A percentile compares a stretch with the other conserved stretches of the same genome.
Evolutionary conservation across 2,797 vertebrate genomes (phyloP).

Genomic region (Xiphorhynchus erythropygius): DNA sequence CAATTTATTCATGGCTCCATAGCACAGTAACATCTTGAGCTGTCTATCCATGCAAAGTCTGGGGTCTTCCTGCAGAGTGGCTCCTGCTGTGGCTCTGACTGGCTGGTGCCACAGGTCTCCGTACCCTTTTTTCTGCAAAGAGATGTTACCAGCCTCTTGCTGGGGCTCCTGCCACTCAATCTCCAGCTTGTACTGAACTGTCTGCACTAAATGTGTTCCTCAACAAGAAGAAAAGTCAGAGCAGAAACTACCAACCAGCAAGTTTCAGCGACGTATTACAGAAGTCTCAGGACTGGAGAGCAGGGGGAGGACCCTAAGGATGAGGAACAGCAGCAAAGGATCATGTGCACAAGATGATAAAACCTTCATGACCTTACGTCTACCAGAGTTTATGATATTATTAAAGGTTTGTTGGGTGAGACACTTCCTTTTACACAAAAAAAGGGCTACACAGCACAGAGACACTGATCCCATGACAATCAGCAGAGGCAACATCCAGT

Average conservation of each 20-base stretch:
- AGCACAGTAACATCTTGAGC: not conserved
- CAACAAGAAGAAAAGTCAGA: not conserved
- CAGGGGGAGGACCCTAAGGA: not conserved
- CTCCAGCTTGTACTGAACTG: not conserved
- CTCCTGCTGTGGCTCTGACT: not conserved
- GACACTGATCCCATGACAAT: not conserved
- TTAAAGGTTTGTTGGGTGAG: not conserved
- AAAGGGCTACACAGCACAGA: not conserved
- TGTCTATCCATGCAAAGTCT: not conserved
- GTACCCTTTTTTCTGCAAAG: not conserved
- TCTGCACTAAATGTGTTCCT: not conserved
- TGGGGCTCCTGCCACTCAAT: not conserved
- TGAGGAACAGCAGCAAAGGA: not conserved
- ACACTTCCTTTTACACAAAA: not conserved
- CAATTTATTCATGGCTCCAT: fast-evolving
- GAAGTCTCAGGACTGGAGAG: not conserved
- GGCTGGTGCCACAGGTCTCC: not conserved
- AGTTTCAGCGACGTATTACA: not conserved
- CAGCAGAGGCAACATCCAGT: not conserved
- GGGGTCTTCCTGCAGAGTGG: not conserved
- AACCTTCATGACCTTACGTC: not conserved
- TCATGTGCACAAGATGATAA: not conserved
- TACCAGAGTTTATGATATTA: not conserved
- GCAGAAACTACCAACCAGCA: not conserved
- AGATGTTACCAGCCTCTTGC: not conserved